These are phyloP conservation scores for Agrilus cyanescens DNA, from an alignment of 2,888 invertebrate species.

Conservation along the genomic window DNA sequence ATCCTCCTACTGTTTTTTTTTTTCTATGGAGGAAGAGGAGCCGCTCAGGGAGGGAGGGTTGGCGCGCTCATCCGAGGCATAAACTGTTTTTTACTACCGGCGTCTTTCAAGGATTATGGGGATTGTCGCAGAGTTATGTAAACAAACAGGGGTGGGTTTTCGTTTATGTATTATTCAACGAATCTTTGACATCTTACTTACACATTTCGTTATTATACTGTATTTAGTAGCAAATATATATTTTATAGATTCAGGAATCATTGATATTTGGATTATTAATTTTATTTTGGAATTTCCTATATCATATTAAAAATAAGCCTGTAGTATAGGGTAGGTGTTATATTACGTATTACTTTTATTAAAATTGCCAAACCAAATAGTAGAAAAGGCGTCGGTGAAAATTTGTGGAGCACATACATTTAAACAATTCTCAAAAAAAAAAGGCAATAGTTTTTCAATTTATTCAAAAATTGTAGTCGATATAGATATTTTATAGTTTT, in stretches of 20 bases:
- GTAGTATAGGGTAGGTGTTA: too few species aligned
- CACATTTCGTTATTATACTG: too few species aligned
- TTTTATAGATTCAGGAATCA: slow-evolving; percentile 2
- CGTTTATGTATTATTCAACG: slow-evolving; percentile 3
- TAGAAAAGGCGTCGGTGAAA: too few species aligned
- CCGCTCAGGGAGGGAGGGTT: slow-evolving; percentile 15
- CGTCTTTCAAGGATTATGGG: slow-evolving; percentile 14
- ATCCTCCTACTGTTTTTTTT: slow-evolving; percentile 10
- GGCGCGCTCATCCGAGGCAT: slow-evolving; percentile 11
- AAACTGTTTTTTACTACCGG: slow-evolving; percentile 13
- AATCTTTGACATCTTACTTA: neutral
- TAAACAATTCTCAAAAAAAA: too few species aligned
- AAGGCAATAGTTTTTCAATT: too few species aligned
- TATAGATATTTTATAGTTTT: too few species aligned
- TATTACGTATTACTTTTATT: too few species aligned
- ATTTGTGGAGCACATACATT: too few species aligned
- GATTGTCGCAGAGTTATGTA: slow-evolving; percentile 14
- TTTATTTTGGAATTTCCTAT: neutral
- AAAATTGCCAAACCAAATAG: too few species aligned
- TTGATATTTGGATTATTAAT: neutral
- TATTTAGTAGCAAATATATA: neutral
- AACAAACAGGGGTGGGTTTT: slow-evolving; percentile 14
- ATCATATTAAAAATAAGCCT: too few species aligned
- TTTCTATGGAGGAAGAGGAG: slow-evolving; percentile 11
- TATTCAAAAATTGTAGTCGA: too few species aligned